phyloP scores from a whole-genome alignment of 2,888 invertebrate genomes.

The Brachyopa scutellaris region DNA sequence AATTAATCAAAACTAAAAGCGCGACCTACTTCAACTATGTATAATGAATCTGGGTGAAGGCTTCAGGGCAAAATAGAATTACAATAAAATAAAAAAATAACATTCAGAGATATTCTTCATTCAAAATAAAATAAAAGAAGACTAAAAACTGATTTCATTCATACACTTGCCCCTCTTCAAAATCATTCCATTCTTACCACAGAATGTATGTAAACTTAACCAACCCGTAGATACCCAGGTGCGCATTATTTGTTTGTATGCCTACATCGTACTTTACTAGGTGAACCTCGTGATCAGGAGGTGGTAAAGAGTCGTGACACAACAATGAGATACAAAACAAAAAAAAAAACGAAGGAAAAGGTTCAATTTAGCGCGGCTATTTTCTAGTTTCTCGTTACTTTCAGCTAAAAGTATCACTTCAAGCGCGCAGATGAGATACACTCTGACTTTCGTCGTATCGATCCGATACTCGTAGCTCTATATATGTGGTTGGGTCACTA shows the following conservation, averaged over 20 bases:
- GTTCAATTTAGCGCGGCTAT: constrained; percentile 31
- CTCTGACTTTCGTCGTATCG: background rate
- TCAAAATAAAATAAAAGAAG: no score
- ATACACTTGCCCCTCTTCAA: constrained; percentile 13
- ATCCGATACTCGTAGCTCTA: background rate
- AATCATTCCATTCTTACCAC: constrained; percentile 10
- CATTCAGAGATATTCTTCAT: constrained; percentile 9
- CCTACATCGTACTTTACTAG: constrained; percentile 51
- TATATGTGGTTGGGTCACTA: background rate
- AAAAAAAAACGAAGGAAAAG: constrained; percentile 13
- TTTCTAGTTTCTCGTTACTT: constrained; percentile 13
- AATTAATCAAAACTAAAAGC: constrained; percentile 54
- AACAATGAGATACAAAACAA: constrained; percentile 57
- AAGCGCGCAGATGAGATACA: constrained; percentile 21
- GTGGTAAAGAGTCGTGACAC: constrained; percentile 72
- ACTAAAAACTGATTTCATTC: constrained; percentile 49
- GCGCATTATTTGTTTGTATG: constrained; percentile 14
- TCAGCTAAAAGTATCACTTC: constrained; percentile 10
- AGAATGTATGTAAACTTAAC: constrained; percentile 4
- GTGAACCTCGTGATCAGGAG: constrained; percentile 71
- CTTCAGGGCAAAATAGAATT: constrained; percentile 39
- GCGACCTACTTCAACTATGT: constrained; percentile 29
- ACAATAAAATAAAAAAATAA: background rate
- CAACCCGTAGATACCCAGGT: constrained; percentile 28
- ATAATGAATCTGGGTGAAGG: constrained; percentile 57